These are phyloP conservation scores for Lacerta bilineata DNA, from an alignment of 2,797 vertebrate species.

Conservation along the genomic window DNA sequence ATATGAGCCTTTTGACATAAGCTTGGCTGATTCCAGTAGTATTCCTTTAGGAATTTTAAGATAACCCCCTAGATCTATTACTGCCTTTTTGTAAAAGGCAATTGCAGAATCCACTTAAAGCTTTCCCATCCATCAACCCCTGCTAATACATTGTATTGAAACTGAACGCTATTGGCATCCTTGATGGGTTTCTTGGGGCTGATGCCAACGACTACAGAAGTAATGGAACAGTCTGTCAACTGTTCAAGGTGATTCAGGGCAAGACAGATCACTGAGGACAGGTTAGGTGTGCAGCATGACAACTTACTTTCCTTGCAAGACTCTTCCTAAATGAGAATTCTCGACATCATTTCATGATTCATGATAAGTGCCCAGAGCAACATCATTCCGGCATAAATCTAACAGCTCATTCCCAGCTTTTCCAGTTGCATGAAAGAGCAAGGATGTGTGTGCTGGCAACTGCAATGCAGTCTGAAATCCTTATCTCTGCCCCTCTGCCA, in stretches of 20 bases:
- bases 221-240: constrained; percentile 1
- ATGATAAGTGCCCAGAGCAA: not conserved
- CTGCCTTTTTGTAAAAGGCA: not conserved
- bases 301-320: not conserved
- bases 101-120: constrained; percentile 3
- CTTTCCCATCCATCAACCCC: constrained; percentile 15
- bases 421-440: not conserved
- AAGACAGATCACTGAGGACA: constrained; percentile 4
- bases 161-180: not conserved
- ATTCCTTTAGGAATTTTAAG: constrained; percentile 3
- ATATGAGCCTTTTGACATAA: not conserved
- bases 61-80: constrained; percentile 15
- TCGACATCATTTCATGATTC: not conserved
- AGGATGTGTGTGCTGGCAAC: constrained; percentile 16
- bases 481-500: constrained; percentile 11
- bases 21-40: not conserved
- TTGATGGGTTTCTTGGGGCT: constrained; percentile 8
- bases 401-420: constrained; percentile 15
- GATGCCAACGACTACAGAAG: not conserved
- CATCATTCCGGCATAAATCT: not conserved
- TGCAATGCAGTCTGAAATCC: not conserved
- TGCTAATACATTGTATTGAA: not conserved
- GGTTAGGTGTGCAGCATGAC: not conserved
- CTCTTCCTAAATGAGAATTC: not conserved
- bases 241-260: constrained; percentile 17